Evolutionary conservation across 2,797 vertebrate species (phyloP), one percentile per base, ranked within the genome.

Genomic region (Tenualosa thibaudeaui): DNA sequence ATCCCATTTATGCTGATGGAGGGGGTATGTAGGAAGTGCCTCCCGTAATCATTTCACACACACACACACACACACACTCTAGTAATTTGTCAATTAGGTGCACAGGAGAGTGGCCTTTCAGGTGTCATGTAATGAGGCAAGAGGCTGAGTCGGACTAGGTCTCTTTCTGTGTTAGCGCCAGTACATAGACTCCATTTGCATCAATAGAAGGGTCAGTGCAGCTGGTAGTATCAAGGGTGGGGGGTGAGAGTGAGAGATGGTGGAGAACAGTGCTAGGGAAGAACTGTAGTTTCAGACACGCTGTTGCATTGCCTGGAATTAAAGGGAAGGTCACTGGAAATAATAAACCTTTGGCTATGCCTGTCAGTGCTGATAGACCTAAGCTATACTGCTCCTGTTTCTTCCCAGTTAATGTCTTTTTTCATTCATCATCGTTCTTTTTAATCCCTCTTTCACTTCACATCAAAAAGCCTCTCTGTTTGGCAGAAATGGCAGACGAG

Each of bases 311-410:
- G 84, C 24, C 68, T 58, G 82, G 84, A 84, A 87, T 89, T 84
- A 88, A 84, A 84, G 31, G 56, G 60, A 49, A 22, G 56, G 46
- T 81, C 17, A 56, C 56, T 85, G 83, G 87, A 84, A 88, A 87
- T 86, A 24, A 87, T 86, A 78, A 86, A 88, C 83, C 50, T 9
- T 51, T n/a, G 37, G 62, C 40, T 81, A 49, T 81, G 65, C 65
- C 83, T 86, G 60, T 50, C 58, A 62, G 58, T 0, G 22, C 40
- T 46, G 71, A 22, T 46, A 22, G 71, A 19, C 71, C 40, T 78
- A 22, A 8, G 15, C 3, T 22, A 56, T 17, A 19, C 15, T 43
- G 6, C 19, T 22, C 22, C 24, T n/a, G 13, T 43, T 40, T 43
- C 43, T 78, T 40, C 37, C 5, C 10, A 0, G 1, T 71, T 71